phyloP scores from a whole-genome alignment of 2,113 vertebrate genomes.

The Elachura formosa region DNA sequence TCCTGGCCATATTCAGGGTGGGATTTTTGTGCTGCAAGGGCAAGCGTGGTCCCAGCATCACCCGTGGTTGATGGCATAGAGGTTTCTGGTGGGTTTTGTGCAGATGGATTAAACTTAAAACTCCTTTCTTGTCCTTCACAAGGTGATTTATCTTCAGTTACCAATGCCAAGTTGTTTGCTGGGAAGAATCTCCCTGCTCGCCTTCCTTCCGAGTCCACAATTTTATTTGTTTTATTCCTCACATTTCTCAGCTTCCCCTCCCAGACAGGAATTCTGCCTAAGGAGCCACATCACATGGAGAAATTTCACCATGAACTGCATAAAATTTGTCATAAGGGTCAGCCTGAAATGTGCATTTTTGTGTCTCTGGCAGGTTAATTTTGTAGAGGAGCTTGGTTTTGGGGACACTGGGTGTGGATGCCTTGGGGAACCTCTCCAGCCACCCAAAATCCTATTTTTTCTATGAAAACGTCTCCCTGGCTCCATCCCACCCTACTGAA shows the following conservation, averaged over 20 bases:
- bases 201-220: neutral
- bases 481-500: neutral
- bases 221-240: neutral
- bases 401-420: neutral
- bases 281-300: neutral
- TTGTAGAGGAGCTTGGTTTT: neutral
- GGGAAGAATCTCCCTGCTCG: rapidly evolving
- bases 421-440: rapidly evolving
- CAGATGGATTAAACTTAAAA: neutral
- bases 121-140: neutral
- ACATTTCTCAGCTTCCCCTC: neutral
- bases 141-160: neutral
- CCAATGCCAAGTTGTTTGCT: neutral
- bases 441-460: neutral
- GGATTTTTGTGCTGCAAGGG: neutral
- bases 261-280: neutral
- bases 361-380: neutral
- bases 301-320: rapidly evolving
- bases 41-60: rapidly evolving
- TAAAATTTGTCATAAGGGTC: rapidly evolving
- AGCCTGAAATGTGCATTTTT: neutral
- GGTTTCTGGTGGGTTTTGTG: neutral
- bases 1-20: rapidly evolving
- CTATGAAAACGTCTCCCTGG: neutral
- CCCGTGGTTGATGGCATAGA: rapidly evolving